Evolutionary conservation across 1,140 invertebrate species (phyloP).

Genomic region (Drosophila ironensis): DNA sequence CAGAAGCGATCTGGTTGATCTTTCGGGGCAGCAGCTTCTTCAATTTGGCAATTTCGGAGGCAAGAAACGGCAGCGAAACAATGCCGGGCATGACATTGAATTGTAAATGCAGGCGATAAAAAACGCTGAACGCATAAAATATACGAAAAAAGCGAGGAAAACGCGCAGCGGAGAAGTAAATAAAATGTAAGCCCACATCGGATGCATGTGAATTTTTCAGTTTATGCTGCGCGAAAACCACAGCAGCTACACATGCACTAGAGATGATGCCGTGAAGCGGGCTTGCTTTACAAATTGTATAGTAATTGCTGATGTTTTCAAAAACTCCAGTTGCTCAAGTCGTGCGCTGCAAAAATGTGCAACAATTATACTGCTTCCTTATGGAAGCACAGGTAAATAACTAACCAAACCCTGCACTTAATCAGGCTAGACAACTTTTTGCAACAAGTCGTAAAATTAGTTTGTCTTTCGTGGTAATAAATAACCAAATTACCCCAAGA

Average conservation of each 20-base stretch:
- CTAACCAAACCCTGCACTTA: not conserved
- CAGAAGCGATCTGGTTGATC: constrained; percentile 25
- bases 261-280: constrained; percentile 17
- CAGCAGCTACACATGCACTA: not conserved
- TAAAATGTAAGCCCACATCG: constrained; percentile 51
- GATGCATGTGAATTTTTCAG: constrained; percentile 50
- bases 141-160: constrained; percentile 15
- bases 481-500: not conserved
- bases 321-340: too few relatives aligned
- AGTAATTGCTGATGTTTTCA: too few relatives aligned
- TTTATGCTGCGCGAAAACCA: constrained; percentile 9
- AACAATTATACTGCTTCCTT: too few relatives aligned
- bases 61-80: constrained; percentile 23
- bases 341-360: too few relatives aligned
- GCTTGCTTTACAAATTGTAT: not conserved
- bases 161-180: constrained; percentile 31
- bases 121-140: constrained; percentile 36
- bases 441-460: not conserved
- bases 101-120: constrained; percentile 62
- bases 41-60: constrained; percentile 40
- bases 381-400: not conserved
- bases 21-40: constrained; percentile 25
- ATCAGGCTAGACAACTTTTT: not conserved
- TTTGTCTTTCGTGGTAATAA: not conserved
- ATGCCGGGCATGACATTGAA: constrained; percentile 62